Conservation (phyloP, 2,888 invertebrate genomes). For the Ophonus ardosiacus region DNA sequence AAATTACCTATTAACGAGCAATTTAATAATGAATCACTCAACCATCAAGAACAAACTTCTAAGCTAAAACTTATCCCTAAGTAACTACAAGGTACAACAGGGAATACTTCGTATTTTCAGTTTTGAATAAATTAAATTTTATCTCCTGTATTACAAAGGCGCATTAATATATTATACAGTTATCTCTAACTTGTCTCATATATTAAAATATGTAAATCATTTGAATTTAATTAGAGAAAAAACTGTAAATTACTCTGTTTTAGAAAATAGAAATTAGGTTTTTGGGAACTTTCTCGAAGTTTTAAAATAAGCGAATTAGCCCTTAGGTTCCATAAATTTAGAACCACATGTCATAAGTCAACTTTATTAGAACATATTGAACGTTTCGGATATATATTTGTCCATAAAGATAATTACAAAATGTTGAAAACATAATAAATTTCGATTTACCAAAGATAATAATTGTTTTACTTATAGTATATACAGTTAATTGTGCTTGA, state of each 20-base stretch:
- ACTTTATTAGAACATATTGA: no score
- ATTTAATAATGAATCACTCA: constrained; percentile 9
- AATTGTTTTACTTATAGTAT: no score
- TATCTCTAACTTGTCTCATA: neutral
- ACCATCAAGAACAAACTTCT: constrained; percentile 1
- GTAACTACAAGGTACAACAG: constrained; percentile 9
- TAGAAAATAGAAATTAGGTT: no score
- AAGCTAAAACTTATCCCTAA: neutral
- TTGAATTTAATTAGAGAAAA: neutral
- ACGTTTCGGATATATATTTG: no score
- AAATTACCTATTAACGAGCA: neutral
- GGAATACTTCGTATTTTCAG: constrained; percentile 2
- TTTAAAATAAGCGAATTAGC: no score
- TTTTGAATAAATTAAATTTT: constrained; percentile 13
- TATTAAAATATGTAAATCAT: neutral
- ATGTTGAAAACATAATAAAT: no score
- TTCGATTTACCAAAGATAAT: no score
- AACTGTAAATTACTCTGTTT: neutral
- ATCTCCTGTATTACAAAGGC: constrained; percentile 4
- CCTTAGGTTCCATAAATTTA: no score
- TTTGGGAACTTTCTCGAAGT: no score
- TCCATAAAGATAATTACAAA: no score
- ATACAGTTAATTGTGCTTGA: no score
- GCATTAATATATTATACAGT: neutral
- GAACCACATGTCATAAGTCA: no score